Evolutionary conservation across 2,797 vertebrate genomes (phyloP).

Genomic region (Tamandua tetradactyla): DNA sequence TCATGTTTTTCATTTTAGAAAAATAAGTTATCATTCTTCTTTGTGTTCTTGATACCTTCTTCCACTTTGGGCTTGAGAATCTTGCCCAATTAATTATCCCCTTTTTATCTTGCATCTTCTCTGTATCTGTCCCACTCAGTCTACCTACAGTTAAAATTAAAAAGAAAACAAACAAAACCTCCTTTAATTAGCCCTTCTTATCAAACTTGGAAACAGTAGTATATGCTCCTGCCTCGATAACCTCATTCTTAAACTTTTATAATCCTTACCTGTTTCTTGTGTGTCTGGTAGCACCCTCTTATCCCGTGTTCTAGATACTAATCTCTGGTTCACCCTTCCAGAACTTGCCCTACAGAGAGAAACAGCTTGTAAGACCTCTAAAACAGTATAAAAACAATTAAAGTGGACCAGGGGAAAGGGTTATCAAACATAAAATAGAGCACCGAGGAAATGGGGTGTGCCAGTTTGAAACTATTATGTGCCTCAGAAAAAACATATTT

Average conservation of each 20-base stretch:
- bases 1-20: conserved; percentile 28
- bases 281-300: neutral
- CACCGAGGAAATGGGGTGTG: no score
- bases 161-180: neutral
- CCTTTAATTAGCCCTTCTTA: neutral
- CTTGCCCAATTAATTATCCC: neutral
- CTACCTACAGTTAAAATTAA: neutral
- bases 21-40: neutral
- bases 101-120: neutral
- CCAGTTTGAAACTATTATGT: no score
- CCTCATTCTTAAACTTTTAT: neutral
- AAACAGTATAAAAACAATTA: no score
- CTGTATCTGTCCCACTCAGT: neutral
- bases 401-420: no score
- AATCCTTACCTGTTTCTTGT: neutral
- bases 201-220: neutral
- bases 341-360: no score
- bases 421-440: no score
- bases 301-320: neutral
- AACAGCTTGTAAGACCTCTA: no score
- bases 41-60: neutral
- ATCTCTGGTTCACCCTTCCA: no score
- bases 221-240: neutral
- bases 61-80: neutral
- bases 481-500: no score